Evolutionary conservation across 2,113 vertebrate species (phyloP).

Genomic region (Xenopus tropicalis): DNA sequence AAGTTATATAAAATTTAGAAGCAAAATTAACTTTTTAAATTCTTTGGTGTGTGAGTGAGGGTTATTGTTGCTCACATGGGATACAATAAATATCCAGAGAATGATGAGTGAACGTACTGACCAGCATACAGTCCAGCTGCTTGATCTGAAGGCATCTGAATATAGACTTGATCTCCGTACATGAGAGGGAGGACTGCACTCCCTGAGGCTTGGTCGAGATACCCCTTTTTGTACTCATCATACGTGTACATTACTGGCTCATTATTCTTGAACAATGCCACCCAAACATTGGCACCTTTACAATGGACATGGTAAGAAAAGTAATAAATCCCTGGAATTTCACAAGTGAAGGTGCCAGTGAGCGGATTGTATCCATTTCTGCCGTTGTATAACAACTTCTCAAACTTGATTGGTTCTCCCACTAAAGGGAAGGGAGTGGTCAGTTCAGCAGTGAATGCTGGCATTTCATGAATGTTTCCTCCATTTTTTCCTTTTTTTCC

Average conservation of each 20-base stretch:
- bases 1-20: conserved; percentile 27
- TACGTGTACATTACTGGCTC: conserved; percentile 97
- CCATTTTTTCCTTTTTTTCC: conserved; percentile 75
- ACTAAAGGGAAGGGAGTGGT: conserved; percentile 87
- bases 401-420: conserved; percentile 86
- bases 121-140: conserved; percentile 93
- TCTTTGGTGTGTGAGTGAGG: background rate
- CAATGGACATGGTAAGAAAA: conserved; percentile 95
- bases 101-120: conserved; percentile 93
- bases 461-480: conserved; percentile 71
- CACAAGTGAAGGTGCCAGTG: conserved; percentile 91
- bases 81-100: conserved; percentile 97
- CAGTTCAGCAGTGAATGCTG: conserved; percentile 87
- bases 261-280: conserved; percentile 92
- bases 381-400: conserved; percentile 90
- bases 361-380: conserved; percentile 93
- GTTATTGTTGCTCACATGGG: conserved; percentile 73
- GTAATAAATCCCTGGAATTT: conserved; percentile 91
- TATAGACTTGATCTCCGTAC: conserved; percentile 82
- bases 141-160: conserved; percentile 94
- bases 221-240: conserved; percentile 94
- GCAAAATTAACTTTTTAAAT: conserved; percentile 18
- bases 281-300: conserved; percentile 94
- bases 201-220: conserved; percentile 93
- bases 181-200: conserved; percentile 85